Percentiles rank a stretch among this genome's conserved stretches.
phyloP scores from a whole-genome alignment of 2,888 invertebrate genomes.

The Lobophora halterata region DNA sequence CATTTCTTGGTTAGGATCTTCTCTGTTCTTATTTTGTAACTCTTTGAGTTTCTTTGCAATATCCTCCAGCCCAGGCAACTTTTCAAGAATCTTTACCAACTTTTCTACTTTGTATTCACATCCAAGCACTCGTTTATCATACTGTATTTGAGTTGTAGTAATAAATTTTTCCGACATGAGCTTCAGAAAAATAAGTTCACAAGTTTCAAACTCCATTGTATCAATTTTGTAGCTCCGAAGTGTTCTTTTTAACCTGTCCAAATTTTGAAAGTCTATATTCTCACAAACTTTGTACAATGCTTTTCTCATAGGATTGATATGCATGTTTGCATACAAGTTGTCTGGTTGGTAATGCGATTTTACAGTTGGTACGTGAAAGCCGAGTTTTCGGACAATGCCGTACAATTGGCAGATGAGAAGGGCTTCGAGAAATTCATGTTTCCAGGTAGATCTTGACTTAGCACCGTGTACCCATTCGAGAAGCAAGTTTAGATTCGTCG shows the following conservation, averaged over 20 bases:
- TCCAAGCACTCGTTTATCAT: constrained; percentile 33
- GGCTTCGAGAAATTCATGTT: constrained; percentile 67
- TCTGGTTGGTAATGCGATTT: constrained; percentile 52
- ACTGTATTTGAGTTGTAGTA: constrained; percentile 36
- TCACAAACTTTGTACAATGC: constrained; percentile 65
- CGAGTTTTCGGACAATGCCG: constrained; percentile 59
- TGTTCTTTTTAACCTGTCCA: constrained; percentile 54
- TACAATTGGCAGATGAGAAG: constrained; percentile 61
- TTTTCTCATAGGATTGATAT: constrained; percentile 63
- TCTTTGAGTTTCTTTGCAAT: constrained; percentile 46
- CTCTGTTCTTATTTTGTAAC: constrained; percentile 45
- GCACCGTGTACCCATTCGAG: constrained; percentile 63
- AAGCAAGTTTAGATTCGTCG: constrained; percentile 52
- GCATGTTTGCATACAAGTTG: constrained; percentile 41
- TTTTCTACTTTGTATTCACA: constrained; percentile 44
- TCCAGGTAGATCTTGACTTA: constrained; percentile 56
- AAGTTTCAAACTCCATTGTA: constrained; percentile 51
- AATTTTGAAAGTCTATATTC: constrained; percentile 48
- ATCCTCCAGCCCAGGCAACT: constrained; percentile 44
- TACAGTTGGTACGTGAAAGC: constrained; percentile 49
- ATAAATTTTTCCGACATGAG: constrained; percentile 65
- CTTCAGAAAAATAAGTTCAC: constrained; percentile 63
- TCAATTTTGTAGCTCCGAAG: constrained; percentile 54
- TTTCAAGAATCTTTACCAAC: constrained; percentile 54
- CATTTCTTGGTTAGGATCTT: constrained; percentile 21